Evolutionary conservation across 2,797 vertebrate genomes (phyloP).

Genomic region (Gymnodraco acuticeps): DNA sequence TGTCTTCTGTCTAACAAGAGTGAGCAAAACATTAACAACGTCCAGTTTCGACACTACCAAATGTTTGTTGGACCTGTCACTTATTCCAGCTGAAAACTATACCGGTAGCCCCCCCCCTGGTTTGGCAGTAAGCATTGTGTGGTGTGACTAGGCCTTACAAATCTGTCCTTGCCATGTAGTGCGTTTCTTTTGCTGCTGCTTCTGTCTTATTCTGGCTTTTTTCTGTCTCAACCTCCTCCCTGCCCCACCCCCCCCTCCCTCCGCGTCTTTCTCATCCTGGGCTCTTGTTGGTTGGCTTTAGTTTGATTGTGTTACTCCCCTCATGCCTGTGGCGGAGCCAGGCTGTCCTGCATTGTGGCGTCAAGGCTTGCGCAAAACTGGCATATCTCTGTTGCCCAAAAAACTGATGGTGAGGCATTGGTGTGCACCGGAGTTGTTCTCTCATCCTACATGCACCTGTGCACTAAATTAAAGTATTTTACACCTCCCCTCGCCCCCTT

Average conservation of each 20-base stretch:
- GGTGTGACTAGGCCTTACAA: conserved; percentile 63
- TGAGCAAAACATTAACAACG: conserved; percentile 46
- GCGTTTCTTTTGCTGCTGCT: conserved; percentile 78
- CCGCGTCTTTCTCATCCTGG: conserved; percentile 65
- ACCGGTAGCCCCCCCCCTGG: background rate
- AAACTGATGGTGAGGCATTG: conserved; percentile 96
- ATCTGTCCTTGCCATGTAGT: conserved; percentile 65
- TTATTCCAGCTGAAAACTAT: conserved; percentile 7
- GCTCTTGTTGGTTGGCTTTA: conserved; percentile 93
- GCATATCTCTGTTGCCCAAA: conserved; percentile 98
- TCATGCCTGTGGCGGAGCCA: conserved; percentile 92
- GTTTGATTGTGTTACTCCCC: conserved; percentile 95
- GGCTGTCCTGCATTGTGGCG: conserved; percentile 98
- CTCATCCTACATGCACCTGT: conserved; percentile 69
- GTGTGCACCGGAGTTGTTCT: conserved; percentile 85
- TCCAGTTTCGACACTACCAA: conserved; percentile 44
- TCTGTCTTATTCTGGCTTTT: conserved; percentile 73
- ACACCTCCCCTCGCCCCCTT: conserved; percentile 14
- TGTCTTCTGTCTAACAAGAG: conserved; percentile 66
- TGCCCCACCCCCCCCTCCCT: conserved; percentile 10
- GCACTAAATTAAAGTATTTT: conserved; percentile 57
- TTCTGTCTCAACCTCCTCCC: conserved; percentile 59
- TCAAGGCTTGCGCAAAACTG: conserved; percentile 99
- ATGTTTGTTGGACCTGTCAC: conserved; percentile 37
- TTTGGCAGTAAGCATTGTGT: conserved; percentile 66